These are phyloP conservation scores for Cervus canadensis DNA, from an alignment of 2,113 vertebrate species.

Conservation along the genomic window DNA sequence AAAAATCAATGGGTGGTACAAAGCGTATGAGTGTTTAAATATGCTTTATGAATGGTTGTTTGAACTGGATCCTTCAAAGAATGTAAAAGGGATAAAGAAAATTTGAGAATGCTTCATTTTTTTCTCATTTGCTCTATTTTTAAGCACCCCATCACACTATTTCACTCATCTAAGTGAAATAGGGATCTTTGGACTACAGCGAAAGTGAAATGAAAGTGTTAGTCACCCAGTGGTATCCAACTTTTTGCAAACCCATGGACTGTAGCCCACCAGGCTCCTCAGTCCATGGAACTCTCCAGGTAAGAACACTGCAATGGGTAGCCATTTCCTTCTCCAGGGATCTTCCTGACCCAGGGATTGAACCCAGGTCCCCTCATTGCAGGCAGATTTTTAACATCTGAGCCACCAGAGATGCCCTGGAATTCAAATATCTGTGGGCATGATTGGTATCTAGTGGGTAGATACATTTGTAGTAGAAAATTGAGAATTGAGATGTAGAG, in stretches of 20 bases:
- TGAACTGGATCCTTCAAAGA: background rate
- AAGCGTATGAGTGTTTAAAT: background rate
- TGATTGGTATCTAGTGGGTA: background rate
- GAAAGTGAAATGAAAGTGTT: background rate
- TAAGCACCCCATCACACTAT: background rate
- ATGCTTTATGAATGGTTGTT: background rate
- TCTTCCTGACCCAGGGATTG: background rate
- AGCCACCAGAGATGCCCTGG: background rate
- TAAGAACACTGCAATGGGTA: background rate
- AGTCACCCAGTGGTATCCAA: background rate
- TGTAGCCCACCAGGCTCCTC: background rate
- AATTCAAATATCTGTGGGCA: background rate
- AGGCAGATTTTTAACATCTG: background rate
- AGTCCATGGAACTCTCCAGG: background rate
- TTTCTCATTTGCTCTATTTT: background rate
- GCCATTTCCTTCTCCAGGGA: background rate
- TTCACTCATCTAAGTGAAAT: background rate
- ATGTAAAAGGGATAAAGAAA: background rate
- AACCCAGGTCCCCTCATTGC: background rate
- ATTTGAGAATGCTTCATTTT: background rate
- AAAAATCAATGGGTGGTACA: background rate
- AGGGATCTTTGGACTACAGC: background rate
- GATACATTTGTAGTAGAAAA: background rate
- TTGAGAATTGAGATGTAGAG: background rate
- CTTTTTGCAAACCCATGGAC: background rate